Conservation (phyloP, 2,113 vertebrate genomes). For the Gymnorhina tibicen region DNA sequence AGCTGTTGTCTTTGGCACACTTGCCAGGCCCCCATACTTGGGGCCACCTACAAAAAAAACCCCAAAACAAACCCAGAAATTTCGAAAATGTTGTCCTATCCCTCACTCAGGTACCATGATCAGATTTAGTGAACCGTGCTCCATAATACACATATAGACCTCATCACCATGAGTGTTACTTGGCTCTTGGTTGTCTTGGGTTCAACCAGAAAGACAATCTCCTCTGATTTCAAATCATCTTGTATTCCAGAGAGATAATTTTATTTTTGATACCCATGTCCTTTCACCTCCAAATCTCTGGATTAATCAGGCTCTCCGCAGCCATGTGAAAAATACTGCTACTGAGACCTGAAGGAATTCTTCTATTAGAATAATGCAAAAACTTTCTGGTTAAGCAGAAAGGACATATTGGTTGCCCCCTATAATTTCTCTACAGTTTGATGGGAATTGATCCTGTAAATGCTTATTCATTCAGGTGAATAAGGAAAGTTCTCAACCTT, state of each 20-base stretch:
- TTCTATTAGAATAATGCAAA: not conserved
- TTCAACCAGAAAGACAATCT: not conserved
- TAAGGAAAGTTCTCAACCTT: not conserved
- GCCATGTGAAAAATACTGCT: not conserved
- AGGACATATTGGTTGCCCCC: not conserved
- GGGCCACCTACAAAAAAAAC: not conserved
- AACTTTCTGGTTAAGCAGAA: not conserved
- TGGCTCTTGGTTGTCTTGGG: not conserved
- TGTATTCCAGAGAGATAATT: not conserved
- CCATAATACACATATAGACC: not conserved
- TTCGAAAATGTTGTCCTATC: not conserved
- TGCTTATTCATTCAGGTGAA: not conserved
- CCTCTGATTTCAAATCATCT: not conserved
- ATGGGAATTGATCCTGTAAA: not conserved
- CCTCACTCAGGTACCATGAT: not conserved
- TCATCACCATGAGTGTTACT: not conserved
- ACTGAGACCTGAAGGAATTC: not conserved
- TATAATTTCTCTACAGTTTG: not conserved
- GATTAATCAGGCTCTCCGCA: not conserved
- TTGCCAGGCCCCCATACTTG: accelerated
- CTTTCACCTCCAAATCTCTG: not conserved
- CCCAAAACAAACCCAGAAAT: not conserved
- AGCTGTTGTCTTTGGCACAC: not conserved
- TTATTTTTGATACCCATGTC: not conserved
- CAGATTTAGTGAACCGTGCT: not conserved